These are phyloP conservation scores for Drosophila cracens DNA, from an alignment of 2,888 invertebrate genomes.

Conservation along the genomic window DNA sequence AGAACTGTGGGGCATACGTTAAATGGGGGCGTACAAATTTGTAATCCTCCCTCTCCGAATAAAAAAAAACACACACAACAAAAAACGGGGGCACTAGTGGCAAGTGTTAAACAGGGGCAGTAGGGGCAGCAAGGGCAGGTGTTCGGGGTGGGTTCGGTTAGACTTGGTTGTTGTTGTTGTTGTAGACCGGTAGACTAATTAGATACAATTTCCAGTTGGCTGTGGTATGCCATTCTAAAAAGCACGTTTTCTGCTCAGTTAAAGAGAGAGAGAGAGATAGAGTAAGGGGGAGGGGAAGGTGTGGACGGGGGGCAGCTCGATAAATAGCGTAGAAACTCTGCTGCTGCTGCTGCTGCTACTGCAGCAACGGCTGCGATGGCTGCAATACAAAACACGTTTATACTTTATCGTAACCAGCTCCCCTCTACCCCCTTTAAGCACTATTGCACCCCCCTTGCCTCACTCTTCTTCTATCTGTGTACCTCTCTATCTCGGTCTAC, in stretches of 20 bases:
- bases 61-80: not conserved
- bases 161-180: conserved; percentile 19
- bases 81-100: conserved; percentile 37
- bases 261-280: conserved; percentile 14
- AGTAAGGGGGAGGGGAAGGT: not conserved
- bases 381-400: conserved; percentile 76
- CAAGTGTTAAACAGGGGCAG: not conserved
- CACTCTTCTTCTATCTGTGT: not conserved
- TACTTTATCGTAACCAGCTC: conserved; percentile 59
- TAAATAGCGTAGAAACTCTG: conserved; percentile 61
- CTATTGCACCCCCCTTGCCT: not conserved
- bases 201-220: conserved; percentile 79
- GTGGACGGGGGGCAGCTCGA: conserved; percentile 29
- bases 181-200: conserved; percentile 71
- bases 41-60: not conserved
- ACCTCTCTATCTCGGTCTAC: conserved; percentile 2
- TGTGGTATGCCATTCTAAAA: conserved; percentile 63
- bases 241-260: conserved; percentile 69
- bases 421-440: not conserved
- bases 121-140: not conserved
- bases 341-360: not conserved
- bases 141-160: not conserved
- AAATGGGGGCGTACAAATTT: conserved; percentile 40
- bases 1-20: conserved; percentile 26
- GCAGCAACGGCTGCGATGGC: conserved; percentile 37